Evolutionary conservation across 2,888 invertebrate species (phyloP), one percentile per base, ranked within the genome.

Genomic region (Taenaris catops): DNA sequence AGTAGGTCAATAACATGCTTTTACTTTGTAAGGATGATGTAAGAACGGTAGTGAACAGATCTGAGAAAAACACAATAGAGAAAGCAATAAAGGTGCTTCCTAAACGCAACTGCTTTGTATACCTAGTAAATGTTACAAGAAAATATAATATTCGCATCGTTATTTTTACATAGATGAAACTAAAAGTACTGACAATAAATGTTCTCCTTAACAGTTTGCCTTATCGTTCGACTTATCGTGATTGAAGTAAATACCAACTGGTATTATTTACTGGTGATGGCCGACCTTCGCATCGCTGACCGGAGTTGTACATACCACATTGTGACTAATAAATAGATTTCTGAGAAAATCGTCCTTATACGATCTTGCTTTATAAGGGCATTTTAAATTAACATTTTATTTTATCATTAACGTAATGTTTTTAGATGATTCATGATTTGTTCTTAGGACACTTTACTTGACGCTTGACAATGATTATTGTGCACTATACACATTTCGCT

Each of bases 1-100:
- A 28, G 20, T 31, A 10, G 31, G 39, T 27, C 39, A 40, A 40
- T 40, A 26, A 35, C 31, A 31, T 40, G 26, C 18, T 31, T 29
- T 29, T 16, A 18, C 21, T n/a, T 28, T 8, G 19, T 25, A 9
- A 25, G 8, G 14, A 31, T 35, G 35, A 40, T 26, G 31, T 31
- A 40, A 34, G 27, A 8, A 21, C 14, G 31, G 19, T 9, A 26
- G 9, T 20, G 25, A 34, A 19, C 12, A 20, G 19, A 20, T 12
- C 6, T 12, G 8, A 28, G 28, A 28, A 28, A 28, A 28, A 28
- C 28, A 12, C 20, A 28, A 20, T 12, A 28, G 28, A 19, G 28
- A 28, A 28, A 28, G 28, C 20, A 28, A 28, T n/a, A 28, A 28
- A 28, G 28, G 1, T 5, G 28, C 20, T 20, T 8, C 28, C 20